Conservation (phyloP, 2,113 vertebrate genomes). For the Helogale parvula region DNA sequence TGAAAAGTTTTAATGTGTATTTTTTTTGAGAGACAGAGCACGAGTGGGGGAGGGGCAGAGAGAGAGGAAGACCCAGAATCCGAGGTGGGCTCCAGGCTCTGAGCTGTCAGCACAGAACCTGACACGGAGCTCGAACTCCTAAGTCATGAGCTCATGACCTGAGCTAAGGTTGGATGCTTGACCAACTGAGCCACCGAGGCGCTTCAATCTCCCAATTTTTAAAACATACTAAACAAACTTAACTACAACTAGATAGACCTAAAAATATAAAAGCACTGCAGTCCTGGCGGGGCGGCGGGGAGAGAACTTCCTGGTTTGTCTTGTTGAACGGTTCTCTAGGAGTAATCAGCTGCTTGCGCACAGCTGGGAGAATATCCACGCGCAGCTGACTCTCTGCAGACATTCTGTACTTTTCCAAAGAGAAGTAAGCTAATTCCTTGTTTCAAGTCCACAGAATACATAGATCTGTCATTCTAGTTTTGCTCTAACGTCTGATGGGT, state of each 20-base stretch:
- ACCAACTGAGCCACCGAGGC: no score
- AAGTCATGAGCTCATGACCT: no score
- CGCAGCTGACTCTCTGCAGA: background rate
- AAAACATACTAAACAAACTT: constrained; percentile 24
- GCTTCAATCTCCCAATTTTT: background rate
- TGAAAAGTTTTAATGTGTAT: background rate
- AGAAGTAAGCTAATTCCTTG: constrained; percentile 9
- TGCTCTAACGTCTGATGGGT: constrained; percentile 2
- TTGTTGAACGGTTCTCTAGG: background rate
- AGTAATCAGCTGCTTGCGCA: background rate
- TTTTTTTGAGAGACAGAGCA: no score
- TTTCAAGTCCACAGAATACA: background rate
- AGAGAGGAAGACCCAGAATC: no score
- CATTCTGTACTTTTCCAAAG: constrained; percentile 16
- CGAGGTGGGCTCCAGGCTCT: no score
- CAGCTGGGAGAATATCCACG: constrained; percentile 19
- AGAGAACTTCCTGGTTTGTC: background rate
- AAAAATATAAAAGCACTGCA: background rate
- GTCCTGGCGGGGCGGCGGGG: fast-evolving
- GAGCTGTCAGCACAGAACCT: no score
- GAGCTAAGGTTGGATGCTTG: no score
- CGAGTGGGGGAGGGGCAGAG: no score
- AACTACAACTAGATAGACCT: background rate
- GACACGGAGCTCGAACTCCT: no score
- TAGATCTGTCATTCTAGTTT: background rate